Base-by-base conservation (phyloP, 2,888 invertebrate species). In the Parnassius glacialis region DNA sequence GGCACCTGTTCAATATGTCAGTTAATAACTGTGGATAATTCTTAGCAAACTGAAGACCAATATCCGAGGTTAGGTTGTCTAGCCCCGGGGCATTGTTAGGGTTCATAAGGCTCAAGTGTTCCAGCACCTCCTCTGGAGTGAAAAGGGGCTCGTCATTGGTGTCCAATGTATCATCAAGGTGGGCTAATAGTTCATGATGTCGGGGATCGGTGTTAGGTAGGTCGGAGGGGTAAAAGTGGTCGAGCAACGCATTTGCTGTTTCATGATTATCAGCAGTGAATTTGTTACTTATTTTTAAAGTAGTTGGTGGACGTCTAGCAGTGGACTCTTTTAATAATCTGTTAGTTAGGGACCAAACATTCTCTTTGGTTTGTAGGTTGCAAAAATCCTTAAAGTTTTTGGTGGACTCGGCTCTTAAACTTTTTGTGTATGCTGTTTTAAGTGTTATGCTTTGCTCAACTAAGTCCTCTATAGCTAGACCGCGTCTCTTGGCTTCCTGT, bases 311-410 rank as follows among this genome's bases (percentile, higher is more conserved):
- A 51, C 16, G 16, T 11, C 44, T 57, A 0, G 65, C 53, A 3
- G 57, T 10, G 2, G 58, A 11, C 3, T 52, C 44, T 44, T 67
- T 68, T 0, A 69, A 41, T 0, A 72, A 52, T 0, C 60, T 20
- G 45, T 69, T 69, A 1, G 69, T 66, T 0, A 69, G n/a, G 0
- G 64, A 57, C 67, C 67, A 69, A 0, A 69, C 66, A 44, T 67
- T 60, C 10, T 70, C 69, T 12, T 66, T 66, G n/a, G 10, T 66
- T 13, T 53, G 67, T 1, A 57, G n/a, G 1, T 60, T 41, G 50
- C 65, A 65, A 20, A 65, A 68, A 0, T 62, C 47, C 1, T 57
- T 10, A n/a, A 70, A 70, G 48, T 60, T 42, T 7, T 34, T 20
- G 0, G 64, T 65, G 0, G 68, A 64, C 0, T 53, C 53, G 52